Percentiles rank a stretch among this genome's conserved stretches.
Conservation (phyloP, 1,140 invertebrate genomes). For the Sweltsa coloradensis region DNA sequence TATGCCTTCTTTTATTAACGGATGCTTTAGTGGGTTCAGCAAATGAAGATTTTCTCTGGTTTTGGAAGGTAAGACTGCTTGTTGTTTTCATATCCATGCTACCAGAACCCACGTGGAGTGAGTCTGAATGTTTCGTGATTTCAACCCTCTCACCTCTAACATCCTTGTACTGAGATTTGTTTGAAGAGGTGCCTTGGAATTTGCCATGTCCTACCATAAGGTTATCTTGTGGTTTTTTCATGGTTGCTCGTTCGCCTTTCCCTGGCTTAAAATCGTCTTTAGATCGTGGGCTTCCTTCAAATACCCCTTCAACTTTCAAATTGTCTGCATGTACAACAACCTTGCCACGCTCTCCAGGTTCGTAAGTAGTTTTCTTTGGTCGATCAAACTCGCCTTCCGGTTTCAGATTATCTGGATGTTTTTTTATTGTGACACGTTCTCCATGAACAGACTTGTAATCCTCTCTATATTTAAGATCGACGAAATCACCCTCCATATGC, state of each 20-base stretch:
- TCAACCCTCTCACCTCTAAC: conserved; percentile 39
- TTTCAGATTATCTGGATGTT: conserved; percentile 36
- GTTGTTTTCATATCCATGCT: conserved; percentile 39
- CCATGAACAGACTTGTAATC: conserved; percentile 31
- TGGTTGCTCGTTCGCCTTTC: conserved; percentile 23
- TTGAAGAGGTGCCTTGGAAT: conserved; percentile 31
- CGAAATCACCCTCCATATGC: conserved; percentile 37
- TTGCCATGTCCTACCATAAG: conserved; percentile 34
- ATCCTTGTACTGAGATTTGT: conserved; percentile 33
- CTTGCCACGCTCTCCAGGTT: conserved; percentile 12
- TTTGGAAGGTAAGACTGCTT: conserved; percentile 33
- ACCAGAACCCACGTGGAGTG: conserved; percentile 34
- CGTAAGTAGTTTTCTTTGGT: conserved; percentile 25
- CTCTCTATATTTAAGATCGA: conserved; percentile 22
- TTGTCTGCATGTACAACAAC: conserved; percentile 35
- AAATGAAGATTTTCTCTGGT: conserved; percentile 24
- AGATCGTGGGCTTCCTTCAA: conserved; percentile 17
- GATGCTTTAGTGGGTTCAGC: conserved; percentile 14
- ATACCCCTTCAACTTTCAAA: conserved; percentile 41
- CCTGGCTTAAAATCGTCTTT: conserved; percentile 26
- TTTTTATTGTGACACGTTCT: conserved; percentile 35
- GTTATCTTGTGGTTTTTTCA: conserved; percentile 33
- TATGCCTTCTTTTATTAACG: conserved; percentile 37
- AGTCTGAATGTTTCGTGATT: conserved; percentile 38
- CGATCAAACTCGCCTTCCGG: conserved; percentile 40